Percentiles rank a stretch among this genome's conserved stretches.
These are phyloP conservation scores for Taxidea taxus DNA, from an alignment of 2,113 vertebrate genomes.

Conservation along the genomic window DNA sequence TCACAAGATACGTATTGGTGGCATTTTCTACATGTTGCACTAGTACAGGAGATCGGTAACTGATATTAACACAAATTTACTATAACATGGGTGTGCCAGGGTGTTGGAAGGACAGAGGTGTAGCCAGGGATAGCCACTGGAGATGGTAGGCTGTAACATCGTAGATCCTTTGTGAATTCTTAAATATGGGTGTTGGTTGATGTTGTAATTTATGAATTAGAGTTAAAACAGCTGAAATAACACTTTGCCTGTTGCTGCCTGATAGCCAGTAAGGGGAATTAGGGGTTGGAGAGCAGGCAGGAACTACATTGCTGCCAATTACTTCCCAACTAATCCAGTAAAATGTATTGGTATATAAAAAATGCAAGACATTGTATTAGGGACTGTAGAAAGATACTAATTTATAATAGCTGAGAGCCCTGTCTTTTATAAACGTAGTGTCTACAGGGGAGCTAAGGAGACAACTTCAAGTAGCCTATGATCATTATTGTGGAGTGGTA, in stretches of 20 bases:
- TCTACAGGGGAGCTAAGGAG: neutral
- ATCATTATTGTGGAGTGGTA: neutral
- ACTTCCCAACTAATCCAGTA: neutral
- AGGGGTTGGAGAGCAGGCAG: neutral
- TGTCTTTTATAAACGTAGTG: neutral
- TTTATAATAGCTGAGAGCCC: slow-evolving; percentile 7
- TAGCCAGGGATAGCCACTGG: neutral
- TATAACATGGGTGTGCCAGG: neutral
- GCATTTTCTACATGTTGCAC: neutral
- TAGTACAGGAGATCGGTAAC: neutral
- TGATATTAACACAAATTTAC: slow-evolving; percentile 6
- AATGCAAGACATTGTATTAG: neutral
- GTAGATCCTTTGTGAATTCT: neutral
- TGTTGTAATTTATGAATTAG: neutral
- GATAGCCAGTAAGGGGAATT: slow-evolving; percentile 21
- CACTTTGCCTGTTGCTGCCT: slow-evolving; percentile 14
- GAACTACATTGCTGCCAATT: slow-evolving; percentile 2
- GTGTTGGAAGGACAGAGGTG: neutral
- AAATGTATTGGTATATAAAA: slow-evolving; percentile 3
- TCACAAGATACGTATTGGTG: neutral
- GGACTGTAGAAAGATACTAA: neutral
- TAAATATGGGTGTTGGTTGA: neutral
- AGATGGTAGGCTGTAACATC: neutral
- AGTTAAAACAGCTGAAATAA: slow-evolving; percentile 35
- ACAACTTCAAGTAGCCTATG: neutral